Base-by-base conservation (phyloP, 2,888 invertebrate species). In the Rhagium mordax region DNA sequence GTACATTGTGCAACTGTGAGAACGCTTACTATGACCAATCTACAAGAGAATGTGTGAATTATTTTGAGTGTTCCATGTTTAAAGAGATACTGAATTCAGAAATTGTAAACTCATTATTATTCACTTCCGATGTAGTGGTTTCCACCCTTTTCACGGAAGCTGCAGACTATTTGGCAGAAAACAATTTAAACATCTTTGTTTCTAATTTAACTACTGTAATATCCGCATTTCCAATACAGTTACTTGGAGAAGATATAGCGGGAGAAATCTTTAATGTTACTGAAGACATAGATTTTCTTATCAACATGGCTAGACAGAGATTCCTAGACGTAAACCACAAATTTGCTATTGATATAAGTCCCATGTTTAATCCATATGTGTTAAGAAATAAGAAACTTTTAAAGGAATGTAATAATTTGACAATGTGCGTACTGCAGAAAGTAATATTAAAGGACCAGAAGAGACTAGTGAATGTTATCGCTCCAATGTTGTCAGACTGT, bases 311-410 rank as follows among this genome's bases (percentile, higher is more conserved):
- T 3, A 47, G 64, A 4, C 13, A 60, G 16, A 65, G 61, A 15
- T n/a, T 70, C 2, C 49, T 41, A 4, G n/a, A 21, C 0, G 29
- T 70, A 5, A 62, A 51, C 1, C 18, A 33, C 3, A 57, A 24
- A 47, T 61, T 29, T 29, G 10, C 57, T 2, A 8, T 21, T 2
- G 13, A n/a, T n/a, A 20, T 67, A n/a, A 55, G 20, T 3, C 10
- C 47, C 8, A 2, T 76, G 13, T 27, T 61, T 2, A 74, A 76
- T 33, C 74, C 71, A 0, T 72, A 47, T 55, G 21, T 76, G 5
- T 27, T 65, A 21, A 57, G 15, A 0, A 74, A 61, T 33, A 33
- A n/a, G 15, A 59, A 59, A 33, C 27, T 76, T 15, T n/a, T 15
- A 1, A 60, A 47, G 8, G 24, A 29, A 29, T 76, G 76, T 13